phyloP scores from a whole-genome alignment of 2,797 vertebrate species.

The Catharus ustulatus region DNA sequence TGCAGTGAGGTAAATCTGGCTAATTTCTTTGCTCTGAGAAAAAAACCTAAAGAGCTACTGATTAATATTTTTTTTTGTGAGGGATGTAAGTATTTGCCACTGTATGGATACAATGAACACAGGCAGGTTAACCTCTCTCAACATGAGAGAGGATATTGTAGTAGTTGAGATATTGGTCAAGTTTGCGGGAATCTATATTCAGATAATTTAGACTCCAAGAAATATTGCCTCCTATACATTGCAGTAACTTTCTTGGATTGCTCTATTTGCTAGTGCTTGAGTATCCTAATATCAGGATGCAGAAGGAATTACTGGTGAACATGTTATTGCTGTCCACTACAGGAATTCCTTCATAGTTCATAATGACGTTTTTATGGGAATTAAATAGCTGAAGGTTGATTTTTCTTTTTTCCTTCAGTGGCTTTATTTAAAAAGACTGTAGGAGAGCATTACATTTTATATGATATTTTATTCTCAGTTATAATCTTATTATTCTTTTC shows the following conservation, averaged over 20 bases:
- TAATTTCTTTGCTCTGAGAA: not conserved
- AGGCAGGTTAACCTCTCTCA: not conserved
- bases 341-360: not conserved
- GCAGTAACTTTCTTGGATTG: not conserved
- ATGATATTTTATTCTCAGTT: not conserved
- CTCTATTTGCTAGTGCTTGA: not conserved
- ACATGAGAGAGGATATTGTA: too few relatives aligned
- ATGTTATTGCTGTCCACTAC: not conserved
- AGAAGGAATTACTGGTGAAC: not conserved
- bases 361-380: not conserved
- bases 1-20: not conserved
- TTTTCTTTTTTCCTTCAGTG: not conserved
- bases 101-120: fast-evolving
- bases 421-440: not conserved
- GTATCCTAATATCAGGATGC: not conserved
- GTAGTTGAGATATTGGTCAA: not conserved
- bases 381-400: not conserved
- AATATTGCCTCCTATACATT: not conserved
- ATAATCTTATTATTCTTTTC: not conserved
- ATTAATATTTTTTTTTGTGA: not conserved
- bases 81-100: not conserved
- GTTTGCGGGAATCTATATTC: not conserved
- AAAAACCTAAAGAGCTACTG: not conserved
- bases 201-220: not conserved
- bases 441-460: not conserved